These are phyloP conservation scores for Wiebesia pumilae DNA, from an alignment of 1,140 invertebrate species.

Conservation along the genomic window DNA sequence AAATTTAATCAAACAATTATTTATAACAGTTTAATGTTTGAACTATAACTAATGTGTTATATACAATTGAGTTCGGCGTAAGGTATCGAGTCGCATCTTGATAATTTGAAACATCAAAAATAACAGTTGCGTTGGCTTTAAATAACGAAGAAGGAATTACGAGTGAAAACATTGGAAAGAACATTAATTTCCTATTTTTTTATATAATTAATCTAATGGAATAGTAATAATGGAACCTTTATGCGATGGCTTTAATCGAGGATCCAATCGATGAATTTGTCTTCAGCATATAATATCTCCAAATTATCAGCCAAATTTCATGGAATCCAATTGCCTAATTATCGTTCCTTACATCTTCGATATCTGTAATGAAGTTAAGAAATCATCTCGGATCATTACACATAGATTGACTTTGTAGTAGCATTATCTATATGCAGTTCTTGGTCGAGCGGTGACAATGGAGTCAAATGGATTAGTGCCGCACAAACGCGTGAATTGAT, in stretches of 20 bases:
- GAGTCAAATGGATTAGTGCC: slow-evolving; percentile 19
- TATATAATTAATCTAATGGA: neutral
- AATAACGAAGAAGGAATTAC: too few relatives aligned
- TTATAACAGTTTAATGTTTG: too few relatives aligned
- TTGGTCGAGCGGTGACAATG: neutral
- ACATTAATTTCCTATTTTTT: neutral
- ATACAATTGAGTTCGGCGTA: too few relatives aligned
- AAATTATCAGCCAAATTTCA: neutral
- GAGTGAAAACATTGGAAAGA: neutral
- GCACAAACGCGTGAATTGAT: slow-evolving; percentile 45
- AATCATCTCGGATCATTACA: slow-evolving; percentile 28
- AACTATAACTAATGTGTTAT: too few relatives aligned
- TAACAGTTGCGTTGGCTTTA: too few relatives aligned
- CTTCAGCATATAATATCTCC: neutral
- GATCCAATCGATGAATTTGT: neutral
- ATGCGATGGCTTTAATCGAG: neutral
- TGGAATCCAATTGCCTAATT: slow-evolving; percentile 13
- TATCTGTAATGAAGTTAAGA: slow-evolving; percentile 3
- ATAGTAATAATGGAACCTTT: neutral
- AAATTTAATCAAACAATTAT: too few relatives aligned
- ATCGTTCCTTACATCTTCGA: slow-evolving; percentile 27
- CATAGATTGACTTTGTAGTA: neutral
- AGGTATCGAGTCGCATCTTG: too few relatives aligned
- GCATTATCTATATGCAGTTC: neutral
- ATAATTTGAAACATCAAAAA: too few relatives aligned